Evolutionary conservation across 2,113 vertebrate genomes (phyloP), one percentile per base, ranked within the genome.

Genomic region (Xiphorhynchus elegans): DNA sequence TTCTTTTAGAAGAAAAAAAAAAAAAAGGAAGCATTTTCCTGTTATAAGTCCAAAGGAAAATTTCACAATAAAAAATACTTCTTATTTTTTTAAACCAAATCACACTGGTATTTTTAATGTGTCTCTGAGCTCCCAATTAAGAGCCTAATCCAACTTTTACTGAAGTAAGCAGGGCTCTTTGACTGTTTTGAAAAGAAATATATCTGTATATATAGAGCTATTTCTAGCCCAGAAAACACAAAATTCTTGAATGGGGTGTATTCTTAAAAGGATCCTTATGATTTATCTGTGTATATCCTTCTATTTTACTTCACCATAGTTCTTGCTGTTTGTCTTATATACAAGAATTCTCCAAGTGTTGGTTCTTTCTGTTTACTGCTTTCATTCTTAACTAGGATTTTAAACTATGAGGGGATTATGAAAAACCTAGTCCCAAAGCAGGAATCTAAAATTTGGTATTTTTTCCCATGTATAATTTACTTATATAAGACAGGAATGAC

Each of bases 41-140:
- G 90, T 93, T 86, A 13, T 75, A 87, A 91, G 59, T 76, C 92
- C 76, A 96, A 95, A 95, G 68, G 94, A 97, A 96, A 68, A 96
- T 97, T 96, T 96, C 96, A 95, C 94, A 97, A 97, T 88, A 78
- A 95, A 94, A 94, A 84, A 11, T 44, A 28, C 40, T 79, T 67
- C 42, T 75, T 59, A 4, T 47, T 79, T 87, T 83, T 81, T 82
- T 76, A 14, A 95, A 82, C 23, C 58, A 92, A 52, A 49, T 84
- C 56, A 60, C 44, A 26, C 8, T 89, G 72, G 50, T 92, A 62
- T 96, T 95, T 94, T 78, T 83, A 69, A 76, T 87, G 78, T 77
- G 78, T 17, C 24, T 79, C 70, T 91, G 85, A 84, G 74, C 49
- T 95, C 50, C 78, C 60, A 42, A 85, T 93, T 95, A 89, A 78